Base-by-base conservation (phyloP, 2,113 vertebrate species). In the Poeciliopsis retropinna region DNA sequence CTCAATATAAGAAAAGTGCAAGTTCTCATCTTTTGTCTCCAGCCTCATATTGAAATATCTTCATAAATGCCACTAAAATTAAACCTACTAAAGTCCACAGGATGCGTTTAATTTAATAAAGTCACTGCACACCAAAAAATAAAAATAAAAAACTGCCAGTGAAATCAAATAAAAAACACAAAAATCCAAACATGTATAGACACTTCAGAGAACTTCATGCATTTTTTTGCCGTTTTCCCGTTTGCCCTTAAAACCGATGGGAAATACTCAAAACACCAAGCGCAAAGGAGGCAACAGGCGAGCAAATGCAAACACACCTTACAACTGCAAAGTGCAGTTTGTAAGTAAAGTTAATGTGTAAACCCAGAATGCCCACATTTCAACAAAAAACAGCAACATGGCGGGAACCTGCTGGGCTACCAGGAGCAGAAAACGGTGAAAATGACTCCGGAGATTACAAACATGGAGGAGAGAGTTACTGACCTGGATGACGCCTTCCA, bases 401-500 rank as follows among this genome's bases (percentile, higher is more conserved):
- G 64, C 27, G 39, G 17, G 1, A 64, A 29, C n/a, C 0, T 22
- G 25, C 30, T 47, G 34, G 54, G 69, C 30, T 39, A 60, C 65
- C 27, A 17, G 3, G 34, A 32, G 63, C 28, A 34, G 6, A 30
- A 54, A 22, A 10, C 11, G 4, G 5, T 28, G 44, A 54, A 47
- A 19, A 47, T 57, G 47, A 22, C 44, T 15, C 44, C 5, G 22
- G 44, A 51, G 14, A 11, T 57, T 25, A 25, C 19, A 9, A 57
- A 25, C 17, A 57, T 25, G 51, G 22, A 57, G 51, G 22, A 57
- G 25, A 4, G 67, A 0, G 31, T 8, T 75, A 94, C 97, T 95
- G 87, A 99, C 98, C 97, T 99, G 97, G 89, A 99, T 99, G 84
- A 99, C 98, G 54, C 96, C 96, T 92, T 99, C 98, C 97, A 99